phyloP scores from a whole-genome alignment of 2,888 invertebrate species.

The Ennomos quercinarius region DNA sequence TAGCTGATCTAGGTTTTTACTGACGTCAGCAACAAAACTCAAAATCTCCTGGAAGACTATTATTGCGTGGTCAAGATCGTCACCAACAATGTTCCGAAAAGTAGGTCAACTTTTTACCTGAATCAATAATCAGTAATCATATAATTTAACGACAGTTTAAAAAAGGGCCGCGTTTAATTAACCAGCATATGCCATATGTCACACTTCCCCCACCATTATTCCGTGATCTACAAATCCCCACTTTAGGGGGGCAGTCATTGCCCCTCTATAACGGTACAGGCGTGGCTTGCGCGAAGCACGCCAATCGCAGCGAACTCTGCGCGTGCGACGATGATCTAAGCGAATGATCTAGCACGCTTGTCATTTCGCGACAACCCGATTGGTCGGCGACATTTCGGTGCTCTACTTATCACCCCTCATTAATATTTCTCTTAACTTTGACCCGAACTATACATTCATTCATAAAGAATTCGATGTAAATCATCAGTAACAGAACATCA shows the following conservation, averaged over 20 bases:
- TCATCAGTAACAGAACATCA: slow-evolving; percentile 47
- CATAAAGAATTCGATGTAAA: slow-evolving; percentile 46
- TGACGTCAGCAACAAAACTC: too few relatives aligned
- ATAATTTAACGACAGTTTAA: slow-evolving; percentile 55
- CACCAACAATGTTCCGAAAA: slow-evolving; percentile 34
- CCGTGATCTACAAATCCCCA: slow-evolving; percentile 78
- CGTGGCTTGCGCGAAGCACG: slow-evolving; percentile 75
- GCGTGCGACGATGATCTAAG: slow-evolving; percentile 75
- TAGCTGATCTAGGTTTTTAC: too few relatives aligned
- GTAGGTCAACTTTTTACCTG: slow-evolving; percentile 36
- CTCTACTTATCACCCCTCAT: slow-evolving; percentile 56
- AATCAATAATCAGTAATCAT: slow-evolving; percentile 29
- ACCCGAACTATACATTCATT: slow-evolving; percentile 50
- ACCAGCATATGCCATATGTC: slow-evolving; percentile 72
- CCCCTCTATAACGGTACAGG: slow-evolving; percentile 83
- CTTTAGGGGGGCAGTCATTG: slow-evolving; percentile 76
- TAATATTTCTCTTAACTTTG: slow-evolving; percentile 66
- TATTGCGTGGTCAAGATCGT: neutral
- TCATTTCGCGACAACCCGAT: slow-evolving; percentile 80
- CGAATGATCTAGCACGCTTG: slow-evolving; percentile 82
- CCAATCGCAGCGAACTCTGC: slow-evolving; percentile 76
- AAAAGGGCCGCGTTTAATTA: slow-evolving; percentile 69
- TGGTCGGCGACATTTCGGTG: slow-evolving; percentile 68
- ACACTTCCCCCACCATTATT: slow-evolving; percentile 65
- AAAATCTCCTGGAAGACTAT: too few relatives aligned